phyloP scores from a whole-genome alignment of 1,140 invertebrate species.

The Dufourea novaeangliae region DNA sequence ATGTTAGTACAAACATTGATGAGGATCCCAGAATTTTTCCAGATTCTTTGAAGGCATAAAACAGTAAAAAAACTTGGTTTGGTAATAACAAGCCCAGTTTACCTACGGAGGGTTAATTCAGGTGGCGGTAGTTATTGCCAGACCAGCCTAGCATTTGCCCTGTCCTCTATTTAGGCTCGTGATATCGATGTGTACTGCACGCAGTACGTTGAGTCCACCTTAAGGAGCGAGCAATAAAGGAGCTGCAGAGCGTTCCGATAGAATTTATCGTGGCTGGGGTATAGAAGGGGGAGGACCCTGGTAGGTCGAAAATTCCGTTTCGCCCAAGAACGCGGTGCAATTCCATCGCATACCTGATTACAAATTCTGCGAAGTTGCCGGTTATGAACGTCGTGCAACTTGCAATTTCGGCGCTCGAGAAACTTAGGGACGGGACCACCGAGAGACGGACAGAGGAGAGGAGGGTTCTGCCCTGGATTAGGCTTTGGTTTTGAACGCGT shows the following conservation, averaged over 20 bases:
- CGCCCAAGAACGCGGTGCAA: background rate
- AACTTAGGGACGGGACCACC: background rate
- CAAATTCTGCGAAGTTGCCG: conserved; percentile 29
- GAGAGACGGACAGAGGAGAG: no score
- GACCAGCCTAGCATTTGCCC: background rate
- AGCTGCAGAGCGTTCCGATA: conserved; percentile 7
- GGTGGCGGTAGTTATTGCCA: conserved; percentile 3
- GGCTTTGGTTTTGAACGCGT: background rate
- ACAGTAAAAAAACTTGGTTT: no score
- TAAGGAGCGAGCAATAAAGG: conserved; percentile 36
- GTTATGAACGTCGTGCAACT: conserved; percentile 3
- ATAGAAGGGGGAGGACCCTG: background rate
- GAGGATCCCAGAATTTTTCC: no score
- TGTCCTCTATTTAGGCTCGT: background rate
- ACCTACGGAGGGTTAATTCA: no score
- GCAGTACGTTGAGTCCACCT: conserved; percentile 32
- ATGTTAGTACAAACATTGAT: no score
- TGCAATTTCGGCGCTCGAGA: background rate
- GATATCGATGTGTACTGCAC: conserved; percentile 32
- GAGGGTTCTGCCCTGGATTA: background rate
- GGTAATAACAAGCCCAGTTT: no score
- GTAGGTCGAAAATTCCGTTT: conserved; percentile 32
- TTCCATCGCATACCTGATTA: conserved; percentile 29
- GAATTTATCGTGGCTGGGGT: conserved; percentile 32
- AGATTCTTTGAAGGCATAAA: no score